Conservation (phyloP, 1,140 invertebrate genomes). For the Holcopasites calliopsidis region DNA sequence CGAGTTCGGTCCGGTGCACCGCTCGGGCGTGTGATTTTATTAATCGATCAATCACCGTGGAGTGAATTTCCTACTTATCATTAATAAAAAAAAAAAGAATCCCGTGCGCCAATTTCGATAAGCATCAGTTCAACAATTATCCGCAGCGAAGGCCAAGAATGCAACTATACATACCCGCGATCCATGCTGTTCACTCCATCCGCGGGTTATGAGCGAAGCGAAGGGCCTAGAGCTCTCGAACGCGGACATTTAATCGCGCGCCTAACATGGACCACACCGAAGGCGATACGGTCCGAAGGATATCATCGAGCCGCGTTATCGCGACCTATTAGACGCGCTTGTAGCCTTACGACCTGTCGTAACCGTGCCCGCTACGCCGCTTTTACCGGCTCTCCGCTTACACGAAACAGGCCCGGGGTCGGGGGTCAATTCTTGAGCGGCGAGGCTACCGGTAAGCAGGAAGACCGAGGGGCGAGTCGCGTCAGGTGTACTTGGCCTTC, state of each 20-base stretch:
- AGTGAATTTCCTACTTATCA: too few species aligned
- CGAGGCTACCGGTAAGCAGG: constrained; percentile 25
- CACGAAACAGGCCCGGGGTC: constrained; percentile 50
- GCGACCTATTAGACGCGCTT: constrained; percentile 70
- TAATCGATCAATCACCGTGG: not conserved
- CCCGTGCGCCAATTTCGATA: too few species aligned
- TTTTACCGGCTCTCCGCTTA: constrained; percentile 63
- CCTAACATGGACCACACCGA: constrained; percentile 68
- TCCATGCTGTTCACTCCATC: not conserved
- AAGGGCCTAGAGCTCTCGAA: constrained; percentile 21
- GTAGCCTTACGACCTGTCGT: constrained; percentile 70
- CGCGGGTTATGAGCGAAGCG: constrained; percentile 7
- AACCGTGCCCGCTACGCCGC: constrained; percentile 63
- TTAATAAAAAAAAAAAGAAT: too few species aligned
- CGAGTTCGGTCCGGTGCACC: not conserved
- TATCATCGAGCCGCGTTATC: constrained; percentile 72
- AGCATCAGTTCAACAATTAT: not conserved
- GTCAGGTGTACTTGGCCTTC: constrained; percentile 60
- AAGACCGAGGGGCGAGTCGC: constrained; percentile 10
- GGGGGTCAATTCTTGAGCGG: constrained; percentile 44
- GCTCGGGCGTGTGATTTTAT: not conserved
- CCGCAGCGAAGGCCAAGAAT: too few species aligned
- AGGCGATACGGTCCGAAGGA: constrained; percentile 63
- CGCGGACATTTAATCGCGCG: constrained; percentile 58
- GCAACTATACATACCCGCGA: not conserved